phyloP scores from a whole-genome alignment of 2,888 invertebrate genomes.

The Seladonia tumulorum region DNA sequence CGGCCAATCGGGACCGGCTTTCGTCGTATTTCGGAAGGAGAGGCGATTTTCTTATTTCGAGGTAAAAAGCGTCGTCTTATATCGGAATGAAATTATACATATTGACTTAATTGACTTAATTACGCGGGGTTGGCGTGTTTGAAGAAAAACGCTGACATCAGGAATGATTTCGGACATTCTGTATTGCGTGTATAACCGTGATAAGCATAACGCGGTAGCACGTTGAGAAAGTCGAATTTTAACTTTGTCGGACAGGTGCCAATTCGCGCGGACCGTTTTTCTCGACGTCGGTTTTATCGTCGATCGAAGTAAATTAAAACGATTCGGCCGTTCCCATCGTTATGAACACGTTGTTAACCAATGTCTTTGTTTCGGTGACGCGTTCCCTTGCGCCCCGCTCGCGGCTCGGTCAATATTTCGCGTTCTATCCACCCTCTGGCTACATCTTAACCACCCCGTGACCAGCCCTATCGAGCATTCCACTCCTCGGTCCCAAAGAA shows the following conservation, averaged over 20 bases:
- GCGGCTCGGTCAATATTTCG: slow-evolving; percentile 9
- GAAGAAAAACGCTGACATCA: background rate
- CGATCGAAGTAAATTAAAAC: slow-evolving; percentile 68
- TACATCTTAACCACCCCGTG: slow-evolving; percentile 11
- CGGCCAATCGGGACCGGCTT: too few relatives aligned
- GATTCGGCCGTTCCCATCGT: slow-evolving; percentile 32
- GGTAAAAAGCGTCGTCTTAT: too few relatives aligned
- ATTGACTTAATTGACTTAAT: background rate
- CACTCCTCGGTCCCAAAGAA: slow-evolving; percentile 36
- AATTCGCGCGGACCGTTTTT: slow-evolving; percentile 2
- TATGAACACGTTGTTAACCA: slow-evolving; percentile 35
- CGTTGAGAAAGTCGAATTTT: slow-evolving; percentile 5
- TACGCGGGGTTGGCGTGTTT: background rate
- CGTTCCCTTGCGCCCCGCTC: background rate
- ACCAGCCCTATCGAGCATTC: background rate
- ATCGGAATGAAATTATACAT: too few relatives aligned
- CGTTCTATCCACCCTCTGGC: background rate
- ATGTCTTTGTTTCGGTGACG: slow-evolving; percentile 37
- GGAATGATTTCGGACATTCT: background rate
- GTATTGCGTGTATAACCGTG: background rate
- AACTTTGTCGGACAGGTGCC: slow-evolving; percentile 31
- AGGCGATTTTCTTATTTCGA: too few relatives aligned
- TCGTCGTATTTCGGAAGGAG: too few relatives aligned
- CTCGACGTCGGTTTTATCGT: slow-evolving; percentile 54
- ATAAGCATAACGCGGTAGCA: background rate